Base-by-base conservation (phyloP, 2,113 vertebrate genomes). In the Mesocricetus auratus region DNA sequence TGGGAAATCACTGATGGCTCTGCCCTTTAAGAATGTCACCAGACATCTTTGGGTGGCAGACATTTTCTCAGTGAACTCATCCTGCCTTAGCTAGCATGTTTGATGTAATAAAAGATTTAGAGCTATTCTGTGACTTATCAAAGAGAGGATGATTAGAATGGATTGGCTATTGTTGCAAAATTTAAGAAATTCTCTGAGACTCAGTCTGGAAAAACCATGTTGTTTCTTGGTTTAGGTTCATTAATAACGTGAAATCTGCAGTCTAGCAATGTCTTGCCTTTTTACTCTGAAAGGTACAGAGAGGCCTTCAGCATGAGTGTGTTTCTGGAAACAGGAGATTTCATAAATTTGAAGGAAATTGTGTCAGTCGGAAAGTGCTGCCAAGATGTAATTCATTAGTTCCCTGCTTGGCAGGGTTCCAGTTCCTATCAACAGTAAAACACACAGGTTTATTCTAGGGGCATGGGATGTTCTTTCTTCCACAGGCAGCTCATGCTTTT, bases 291-390 rank as follows among this genome's bases (percentile, higher is more conserved):
- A 97, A 96, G 73, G 87, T 95, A 94, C 56, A 94, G 88, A 82
- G 81, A 86, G 78, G 75, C 71, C 97, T 98, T 81, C 95, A n/a
- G 95, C 75, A 81, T 58, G 93, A 96, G 96, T 96, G 87, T 8
- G 89, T 96, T 98, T 95, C 93, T 16, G 8, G 85, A 95, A 98
- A 86, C 71, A 86, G 78, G 87, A 88, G 95, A 96, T 89, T 98
- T 98, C 97, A 96, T 97, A 92, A 97, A 97, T 96, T 97, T 97
- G 96, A 96, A 98, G 90, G 98, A 96, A 98, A 98, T 92, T 95
- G 91, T 96, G 90, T 79, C 74, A 97, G 77, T 85, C 79, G 79
- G 95, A 95, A 94, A 95, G 45, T 22, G 66, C 93, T 97, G 97
- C 96, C 97, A 98, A 95, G 89, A 95, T 96, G 89, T 96, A 97